These are phyloP conservation scores for Platygyra sinensis DNA, from an alignment of 64 coral and sea anemone species.

Conservation along the genomic window DNA sequence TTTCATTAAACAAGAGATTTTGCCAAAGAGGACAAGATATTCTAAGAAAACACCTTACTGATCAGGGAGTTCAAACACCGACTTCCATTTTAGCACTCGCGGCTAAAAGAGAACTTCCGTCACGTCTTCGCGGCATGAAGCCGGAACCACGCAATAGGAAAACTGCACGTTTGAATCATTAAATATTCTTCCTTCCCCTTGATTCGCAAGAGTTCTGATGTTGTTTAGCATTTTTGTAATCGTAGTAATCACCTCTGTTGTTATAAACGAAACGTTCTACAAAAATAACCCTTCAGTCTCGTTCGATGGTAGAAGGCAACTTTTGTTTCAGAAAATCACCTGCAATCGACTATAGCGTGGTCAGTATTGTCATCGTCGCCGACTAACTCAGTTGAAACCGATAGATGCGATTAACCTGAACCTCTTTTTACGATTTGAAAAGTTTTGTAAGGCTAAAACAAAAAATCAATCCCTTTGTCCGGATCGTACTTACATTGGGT, in stretches of 20 bases:
- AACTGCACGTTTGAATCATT: background rate
- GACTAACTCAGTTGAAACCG: background rate
- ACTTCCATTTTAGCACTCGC: background rate
- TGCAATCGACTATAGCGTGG: background rate
- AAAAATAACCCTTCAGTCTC: background rate
- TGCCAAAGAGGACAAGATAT: background rate
- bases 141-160: too few species aligned
- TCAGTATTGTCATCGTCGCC: background rate
- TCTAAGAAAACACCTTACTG: background rate
- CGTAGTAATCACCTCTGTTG: background rate
- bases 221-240: too few species aligned
- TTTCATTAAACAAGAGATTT: background rate
- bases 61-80: background rate
- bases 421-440: background rate
- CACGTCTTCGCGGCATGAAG: background rate
- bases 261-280: background rate
- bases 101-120: background rate
- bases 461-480: background rate
- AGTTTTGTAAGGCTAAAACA: background rate
- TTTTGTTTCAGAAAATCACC: background rate
- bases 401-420: background rate
- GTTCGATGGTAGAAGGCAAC: background rate
- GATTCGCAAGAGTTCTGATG: background rate
- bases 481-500: conserved; percentile 44
- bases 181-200: background rate